Evolutionary conservation across 2,797 vertebrate genomes (phyloP).

Genomic region (Lutjanus argentimaculatus): DNA sequence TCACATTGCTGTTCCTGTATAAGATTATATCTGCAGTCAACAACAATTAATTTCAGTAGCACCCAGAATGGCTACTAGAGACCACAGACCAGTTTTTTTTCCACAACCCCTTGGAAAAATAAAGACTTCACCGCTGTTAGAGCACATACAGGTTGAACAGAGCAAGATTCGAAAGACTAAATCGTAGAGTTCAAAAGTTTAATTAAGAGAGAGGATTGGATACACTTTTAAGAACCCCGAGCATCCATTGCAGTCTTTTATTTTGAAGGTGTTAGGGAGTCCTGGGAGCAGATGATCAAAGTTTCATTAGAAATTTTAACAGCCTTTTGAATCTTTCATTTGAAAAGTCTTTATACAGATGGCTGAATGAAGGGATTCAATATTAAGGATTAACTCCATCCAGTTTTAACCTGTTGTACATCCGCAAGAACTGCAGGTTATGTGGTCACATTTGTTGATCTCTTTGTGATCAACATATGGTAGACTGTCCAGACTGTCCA

Average conservation of each 20-base stretch:
- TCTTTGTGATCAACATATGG: not conserved
- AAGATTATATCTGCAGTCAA: slow-evolving; percentile 42
- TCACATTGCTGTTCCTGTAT: slow-evolving; percentile 8
- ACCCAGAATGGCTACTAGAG: slow-evolving; percentile 12
- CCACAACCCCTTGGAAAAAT: too few species aligned
- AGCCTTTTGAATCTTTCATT: slow-evolving; percentile 16
- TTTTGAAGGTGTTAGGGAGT: not conserved
- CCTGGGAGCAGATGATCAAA: not conserved
- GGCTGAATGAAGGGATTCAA: not conserved
- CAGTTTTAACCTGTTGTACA: not conserved
- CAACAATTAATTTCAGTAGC: slow-evolving; percentile 24
- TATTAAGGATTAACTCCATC: not conserved
- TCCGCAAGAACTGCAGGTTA: not conserved
- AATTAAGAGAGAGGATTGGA: not conserved
- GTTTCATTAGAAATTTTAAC: slow-evolving; percentile 2
- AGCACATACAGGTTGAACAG: too few species aligned
- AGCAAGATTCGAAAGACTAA: not conserved
- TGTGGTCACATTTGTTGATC: not conserved
- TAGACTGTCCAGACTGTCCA: not conserved
- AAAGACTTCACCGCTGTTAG: too few species aligned
- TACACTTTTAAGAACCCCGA: not conserved
- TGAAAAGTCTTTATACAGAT: not conserved
- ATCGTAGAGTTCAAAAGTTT: not conserved
- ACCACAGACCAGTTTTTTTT: not conserved
- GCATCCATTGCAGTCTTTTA: not conserved